phyloP scores from a whole-genome alignment of 2,797 vertebrate species.

The Psittacula derbiana region DNA sequence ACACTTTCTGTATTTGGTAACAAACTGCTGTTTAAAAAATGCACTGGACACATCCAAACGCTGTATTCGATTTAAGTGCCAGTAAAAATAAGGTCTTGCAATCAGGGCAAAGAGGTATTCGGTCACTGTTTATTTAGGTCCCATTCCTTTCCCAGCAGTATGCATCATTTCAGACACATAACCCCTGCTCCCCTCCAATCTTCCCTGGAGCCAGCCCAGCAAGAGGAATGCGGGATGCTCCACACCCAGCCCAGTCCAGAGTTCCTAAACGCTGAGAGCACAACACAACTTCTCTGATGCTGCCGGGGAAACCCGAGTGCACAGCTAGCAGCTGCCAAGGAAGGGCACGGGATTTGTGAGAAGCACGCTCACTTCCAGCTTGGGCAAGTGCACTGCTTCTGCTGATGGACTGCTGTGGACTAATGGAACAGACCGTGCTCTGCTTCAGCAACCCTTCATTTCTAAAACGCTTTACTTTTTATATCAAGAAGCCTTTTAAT shows the following conservation, averaged over 20 bases:
- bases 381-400: accelerated
- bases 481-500: background rate
- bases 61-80: background rate
- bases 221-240: background rate
- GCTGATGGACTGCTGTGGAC: accelerated
- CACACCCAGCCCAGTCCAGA: background rate
- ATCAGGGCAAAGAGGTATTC: background rate
- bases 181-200: background rate
- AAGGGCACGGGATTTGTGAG: background rate
- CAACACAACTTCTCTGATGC: accelerated
- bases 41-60: background rate
- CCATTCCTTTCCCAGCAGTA: background rate
- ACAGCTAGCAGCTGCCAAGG: background rate
- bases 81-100: background rate
- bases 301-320: background rate
- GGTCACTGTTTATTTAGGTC: background rate
- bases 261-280: background rate
- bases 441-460: background rate
- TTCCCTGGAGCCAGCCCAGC: background rate
- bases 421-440: accelerated
- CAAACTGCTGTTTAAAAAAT: background rate
- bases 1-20: background rate
- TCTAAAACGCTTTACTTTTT: background rate
- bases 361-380: background rate
- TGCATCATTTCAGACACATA: background rate